Percentiles rank a stretch among this genome's conserved stretches.
Conservation (phyloP, 2,113 vertebrate genomes). For the Gobius niger region DNA sequence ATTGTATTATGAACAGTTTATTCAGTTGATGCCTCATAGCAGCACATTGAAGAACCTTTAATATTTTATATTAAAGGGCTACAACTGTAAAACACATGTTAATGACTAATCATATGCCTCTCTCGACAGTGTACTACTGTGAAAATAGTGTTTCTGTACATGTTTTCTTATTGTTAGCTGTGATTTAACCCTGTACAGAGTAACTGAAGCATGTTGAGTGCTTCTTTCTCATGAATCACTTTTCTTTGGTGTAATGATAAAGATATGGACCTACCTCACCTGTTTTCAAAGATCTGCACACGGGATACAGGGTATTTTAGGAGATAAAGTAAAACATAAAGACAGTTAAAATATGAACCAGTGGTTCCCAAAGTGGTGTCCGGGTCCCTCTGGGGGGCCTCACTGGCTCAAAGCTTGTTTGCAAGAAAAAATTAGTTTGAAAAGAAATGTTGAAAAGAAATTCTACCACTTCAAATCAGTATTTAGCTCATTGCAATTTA, state of each 20-base stretch:
- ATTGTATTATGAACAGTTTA: slow-evolving; percentile 7
- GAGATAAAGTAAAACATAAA: not conserved
- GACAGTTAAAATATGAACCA: not conserved
- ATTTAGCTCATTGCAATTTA: no score
- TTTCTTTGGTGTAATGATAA: slow-evolving; percentile 18
- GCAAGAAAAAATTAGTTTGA: no score
- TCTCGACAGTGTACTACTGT: slow-evolving; percentile 18
- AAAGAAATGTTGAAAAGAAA: no score
- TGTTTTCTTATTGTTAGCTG: slow-evolving; percentile 4
- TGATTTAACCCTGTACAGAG: not conserved
- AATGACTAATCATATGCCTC: not conserved
- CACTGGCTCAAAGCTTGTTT: no score
- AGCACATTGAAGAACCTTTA: slow-evolving; percentile 5
- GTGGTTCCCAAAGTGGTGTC: no score
- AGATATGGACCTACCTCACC: slow-evolving; percentile 64
- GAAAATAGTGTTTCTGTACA: slow-evolving; percentile 22
- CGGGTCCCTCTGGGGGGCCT: no score
- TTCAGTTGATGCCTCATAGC: slow-evolving; percentile 6
- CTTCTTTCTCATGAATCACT: slow-evolving; percentile 19
- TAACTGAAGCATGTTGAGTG: not conserved
- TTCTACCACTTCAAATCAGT: no score
- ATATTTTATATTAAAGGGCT: slow-evolving; percentile 9
- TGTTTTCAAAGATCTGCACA: slow-evolving; percentile 38
- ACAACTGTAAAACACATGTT: not conserved
- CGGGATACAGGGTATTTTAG: slow-evolving; percentile 29